phyloP scores from a whole-genome alignment of 2,888 invertebrate species.

The Stenolophus ochropezus region DNA sequence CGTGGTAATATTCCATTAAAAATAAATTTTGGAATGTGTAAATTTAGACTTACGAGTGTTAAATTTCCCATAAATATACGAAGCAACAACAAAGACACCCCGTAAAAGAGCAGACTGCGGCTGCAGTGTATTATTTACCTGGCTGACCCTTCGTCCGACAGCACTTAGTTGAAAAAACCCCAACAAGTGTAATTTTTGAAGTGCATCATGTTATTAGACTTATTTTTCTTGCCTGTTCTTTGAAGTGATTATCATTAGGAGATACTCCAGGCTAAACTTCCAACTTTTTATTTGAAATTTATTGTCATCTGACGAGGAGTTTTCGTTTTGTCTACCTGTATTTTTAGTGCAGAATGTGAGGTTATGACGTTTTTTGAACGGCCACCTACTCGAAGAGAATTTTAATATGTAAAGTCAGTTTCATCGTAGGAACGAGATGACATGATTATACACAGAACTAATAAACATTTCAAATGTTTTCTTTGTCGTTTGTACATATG shows the following conservation, averaged over 20 bases:
- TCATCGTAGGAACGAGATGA: slow-evolving; percentile 27
- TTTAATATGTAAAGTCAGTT: slow-evolving; percentile 30
- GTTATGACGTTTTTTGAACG: background rate
- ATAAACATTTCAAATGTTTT: slow-evolving; percentile 15
- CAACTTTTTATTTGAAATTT: slow-evolving; percentile 31
- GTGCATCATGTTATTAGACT: slow-evolving; percentile 62
- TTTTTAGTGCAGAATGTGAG: background rate
- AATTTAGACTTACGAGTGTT: background rate
- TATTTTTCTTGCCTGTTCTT: slow-evolving; percentile 65
- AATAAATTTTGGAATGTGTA: background rate
- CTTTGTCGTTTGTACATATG: background rate
- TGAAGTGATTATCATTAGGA: slow-evolving; percentile 66
- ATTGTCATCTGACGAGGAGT: background rate
- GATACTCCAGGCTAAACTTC: slow-evolving; percentile 40
- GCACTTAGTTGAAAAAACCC: slow-evolving; percentile 62
- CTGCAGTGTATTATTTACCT: background rate
- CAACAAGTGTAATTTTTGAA: slow-evolving; percentile 64
- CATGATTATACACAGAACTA: background rate
- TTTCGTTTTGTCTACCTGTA: background rate
- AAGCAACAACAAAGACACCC: background rate
- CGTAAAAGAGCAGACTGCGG: background rate
- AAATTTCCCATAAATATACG: background rate
- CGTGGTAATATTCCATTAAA: too few species aligned
- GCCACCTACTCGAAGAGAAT: slow-evolving; percentile 7
- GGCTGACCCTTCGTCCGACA: background rate